phyloP scores from a whole-genome alignment of 2,113 vertebrate species.

The Psophia crepitans region DNA sequence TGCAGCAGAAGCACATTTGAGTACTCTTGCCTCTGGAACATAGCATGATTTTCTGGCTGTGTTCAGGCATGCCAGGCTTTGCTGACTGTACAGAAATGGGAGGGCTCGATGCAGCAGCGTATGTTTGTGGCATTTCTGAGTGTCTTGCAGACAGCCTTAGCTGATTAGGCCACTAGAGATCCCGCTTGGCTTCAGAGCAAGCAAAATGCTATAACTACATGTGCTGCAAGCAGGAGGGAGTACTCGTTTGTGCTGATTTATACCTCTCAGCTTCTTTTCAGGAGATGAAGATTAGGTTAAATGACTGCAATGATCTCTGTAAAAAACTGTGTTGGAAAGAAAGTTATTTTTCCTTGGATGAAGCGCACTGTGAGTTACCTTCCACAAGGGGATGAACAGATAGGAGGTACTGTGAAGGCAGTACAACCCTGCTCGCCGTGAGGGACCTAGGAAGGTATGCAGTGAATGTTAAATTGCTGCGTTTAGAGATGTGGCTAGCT shows the following conservation, averaged over 20 bases:
- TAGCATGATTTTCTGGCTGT: neutral
- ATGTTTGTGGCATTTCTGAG: neutral
- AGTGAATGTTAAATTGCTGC: neutral
- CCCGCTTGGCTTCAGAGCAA: neutral
- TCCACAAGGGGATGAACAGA: neutral
- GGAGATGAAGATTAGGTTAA: neutral
- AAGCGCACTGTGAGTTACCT: neutral
- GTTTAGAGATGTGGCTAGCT: neutral
- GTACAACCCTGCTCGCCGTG: neutral
- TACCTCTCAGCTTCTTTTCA: neutral
- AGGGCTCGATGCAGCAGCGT: neutral
- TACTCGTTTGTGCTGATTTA: neutral
- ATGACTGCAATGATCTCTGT: neutral
- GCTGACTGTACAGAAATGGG: slow-evolving; percentile 30
- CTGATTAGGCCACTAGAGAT: slow-evolving; percentile 18
- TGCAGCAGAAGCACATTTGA: slow-evolving; percentile 4
- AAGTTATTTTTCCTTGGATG: neutral
- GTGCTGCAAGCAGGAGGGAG: neutral
- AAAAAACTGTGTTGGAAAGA: neutral
- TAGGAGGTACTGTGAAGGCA: neutral
- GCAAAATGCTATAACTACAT: neutral
- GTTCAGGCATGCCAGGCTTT: slow-evolving; percentile 40
- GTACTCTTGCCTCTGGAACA: neutral
- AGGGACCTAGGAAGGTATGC: neutral
- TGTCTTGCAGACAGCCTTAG: neutral